These are phyloP conservation scores for Temnothorax unifasciatus DNA, from an alignment of 2,888 invertebrate genomes.

Conservation along the genomic window DNA sequence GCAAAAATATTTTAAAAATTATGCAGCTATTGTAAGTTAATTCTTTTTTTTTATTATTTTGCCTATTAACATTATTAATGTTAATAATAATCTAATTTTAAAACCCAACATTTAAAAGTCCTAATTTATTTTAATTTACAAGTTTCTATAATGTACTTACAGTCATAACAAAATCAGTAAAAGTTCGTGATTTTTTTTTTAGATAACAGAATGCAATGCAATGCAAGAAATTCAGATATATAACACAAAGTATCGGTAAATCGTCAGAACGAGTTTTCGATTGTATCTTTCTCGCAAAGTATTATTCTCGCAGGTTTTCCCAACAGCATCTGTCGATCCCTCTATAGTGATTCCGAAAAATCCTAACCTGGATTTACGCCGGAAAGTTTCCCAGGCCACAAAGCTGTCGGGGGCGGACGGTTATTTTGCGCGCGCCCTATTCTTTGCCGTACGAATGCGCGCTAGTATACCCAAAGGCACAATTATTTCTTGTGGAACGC, in stretches of 20 bases:
- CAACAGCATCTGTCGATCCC: slow-evolving; percentile 30
- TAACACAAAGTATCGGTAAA: not conserved
- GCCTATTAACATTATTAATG: not conserved
- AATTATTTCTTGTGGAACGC: slow-evolving; percentile 66
- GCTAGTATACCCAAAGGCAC: slow-evolving; percentile 58
- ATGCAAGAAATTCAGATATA: slow-evolving; percentile 5
- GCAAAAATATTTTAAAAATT: not conserved
- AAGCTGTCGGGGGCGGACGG: slow-evolving; percentile 35
- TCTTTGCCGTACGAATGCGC: slow-evolving; percentile 62
- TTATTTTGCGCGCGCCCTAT: slow-evolving; percentile 57
- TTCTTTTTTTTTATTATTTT: not conserved
- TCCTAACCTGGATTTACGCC: slow-evolving; percentile 48
- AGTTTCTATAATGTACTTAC: not conserved
- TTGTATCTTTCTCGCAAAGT: slow-evolving; percentile 5
- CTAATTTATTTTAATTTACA: slow-evolving; percentile 2
- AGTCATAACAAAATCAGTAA: not conserved
- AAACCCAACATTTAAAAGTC: not conserved
- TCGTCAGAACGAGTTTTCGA: slow-evolving; percentile 27
- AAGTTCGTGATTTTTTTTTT: not conserved
- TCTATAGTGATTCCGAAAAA: slow-evolving; percentile 38
- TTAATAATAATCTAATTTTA: not conserved
- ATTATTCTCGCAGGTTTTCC: slow-evolving; percentile 31
- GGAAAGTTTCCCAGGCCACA: slow-evolving; percentile 37
- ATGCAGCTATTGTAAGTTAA: not conserved
- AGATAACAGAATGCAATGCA: not conserved